phyloP scores from a whole-genome alignment of 2,888 invertebrate species.

The Xanthostigma xanthostigma region DNA sequence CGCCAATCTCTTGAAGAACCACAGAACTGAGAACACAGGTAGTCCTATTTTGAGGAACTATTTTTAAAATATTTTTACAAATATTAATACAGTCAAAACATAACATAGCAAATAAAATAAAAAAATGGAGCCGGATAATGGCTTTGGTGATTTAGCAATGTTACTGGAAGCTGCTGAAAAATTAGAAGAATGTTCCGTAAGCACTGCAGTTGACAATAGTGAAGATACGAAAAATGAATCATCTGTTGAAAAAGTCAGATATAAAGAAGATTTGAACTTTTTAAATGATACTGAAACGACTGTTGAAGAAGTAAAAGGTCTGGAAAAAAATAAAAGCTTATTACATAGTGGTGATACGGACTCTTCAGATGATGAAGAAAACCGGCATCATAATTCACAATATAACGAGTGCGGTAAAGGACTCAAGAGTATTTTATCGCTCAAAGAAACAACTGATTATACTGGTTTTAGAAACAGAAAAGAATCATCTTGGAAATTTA shows the following conservation, averaged over 20 bases:
- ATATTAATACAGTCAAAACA: no score
- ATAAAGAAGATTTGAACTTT: no score
- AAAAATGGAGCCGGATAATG: background rate
- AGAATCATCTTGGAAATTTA: background rate
- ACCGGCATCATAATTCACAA: constrained; percentile 52
- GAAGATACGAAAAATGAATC: no score
- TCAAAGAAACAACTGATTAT: background rate
- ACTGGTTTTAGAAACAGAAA: background rate
- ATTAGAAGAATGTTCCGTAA: background rate
- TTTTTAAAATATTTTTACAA: no score
- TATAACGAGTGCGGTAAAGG: constrained; percentile 56
- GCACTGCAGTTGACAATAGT: no score
- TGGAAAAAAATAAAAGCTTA: constrained; percentile 17
- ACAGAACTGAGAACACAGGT: no score
- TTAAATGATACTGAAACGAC: constrained; percentile 1
- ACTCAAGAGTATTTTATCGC: constrained; percentile 37
- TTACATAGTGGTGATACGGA: constrained; percentile 49
- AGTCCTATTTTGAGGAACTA: no score
- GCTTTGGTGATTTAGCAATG: background rate
- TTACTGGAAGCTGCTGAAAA: background rate
- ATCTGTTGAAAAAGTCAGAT: no score
- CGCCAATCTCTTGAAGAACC: no score
- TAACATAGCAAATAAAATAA: no score
- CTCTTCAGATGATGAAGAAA: constrained; percentile 72
- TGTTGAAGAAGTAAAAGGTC: background rate